phyloP scores from a whole-genome alignment of 2,113 vertebrate genomes.

The Aramus guarauna region DNA sequence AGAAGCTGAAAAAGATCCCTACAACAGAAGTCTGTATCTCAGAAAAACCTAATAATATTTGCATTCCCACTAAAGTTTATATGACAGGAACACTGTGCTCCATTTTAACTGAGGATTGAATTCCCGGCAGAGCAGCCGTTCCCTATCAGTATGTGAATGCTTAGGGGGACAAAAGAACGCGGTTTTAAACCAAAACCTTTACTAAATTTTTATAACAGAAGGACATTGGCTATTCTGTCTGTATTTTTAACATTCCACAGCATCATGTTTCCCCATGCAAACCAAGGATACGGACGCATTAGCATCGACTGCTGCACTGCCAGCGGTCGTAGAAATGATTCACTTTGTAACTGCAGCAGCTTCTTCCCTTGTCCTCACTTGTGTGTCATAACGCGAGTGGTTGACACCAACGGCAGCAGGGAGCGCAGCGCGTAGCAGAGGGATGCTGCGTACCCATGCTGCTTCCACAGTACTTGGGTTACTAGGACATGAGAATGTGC shows the following conservation, averaged over 20 bases:
- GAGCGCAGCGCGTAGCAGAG: neutral
- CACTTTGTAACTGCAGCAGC: neutral
- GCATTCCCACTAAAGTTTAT: neutral
- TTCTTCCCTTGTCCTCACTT: neutral
- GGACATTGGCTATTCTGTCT: neutral
- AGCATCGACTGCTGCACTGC: neutral
- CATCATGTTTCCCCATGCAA: neutral
- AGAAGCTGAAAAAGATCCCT: neutral
- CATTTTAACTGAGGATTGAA: neutral
- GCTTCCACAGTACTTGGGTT: neutral
- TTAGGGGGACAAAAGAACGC: neutral
- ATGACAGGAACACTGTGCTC: neutral
- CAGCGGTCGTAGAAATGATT: rapidly evolving
- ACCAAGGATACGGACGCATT: neutral
- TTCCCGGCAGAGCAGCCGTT: neutral
- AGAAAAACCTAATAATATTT: neutral
- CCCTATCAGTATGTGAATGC: neutral
- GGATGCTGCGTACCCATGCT: neutral
- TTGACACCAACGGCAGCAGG: rapidly evolving
- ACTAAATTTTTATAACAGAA: neutral
- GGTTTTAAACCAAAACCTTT: neutral
- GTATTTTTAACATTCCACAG: neutral
- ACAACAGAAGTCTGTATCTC: neutral
- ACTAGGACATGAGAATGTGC: neutral
- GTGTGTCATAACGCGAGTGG: neutral